A percentile compares a stretch with the other conserved stretches of the same genome.
Conservation (phyloP, 2,888 invertebrate genomes). For the Drosophila lacicola region DNA sequence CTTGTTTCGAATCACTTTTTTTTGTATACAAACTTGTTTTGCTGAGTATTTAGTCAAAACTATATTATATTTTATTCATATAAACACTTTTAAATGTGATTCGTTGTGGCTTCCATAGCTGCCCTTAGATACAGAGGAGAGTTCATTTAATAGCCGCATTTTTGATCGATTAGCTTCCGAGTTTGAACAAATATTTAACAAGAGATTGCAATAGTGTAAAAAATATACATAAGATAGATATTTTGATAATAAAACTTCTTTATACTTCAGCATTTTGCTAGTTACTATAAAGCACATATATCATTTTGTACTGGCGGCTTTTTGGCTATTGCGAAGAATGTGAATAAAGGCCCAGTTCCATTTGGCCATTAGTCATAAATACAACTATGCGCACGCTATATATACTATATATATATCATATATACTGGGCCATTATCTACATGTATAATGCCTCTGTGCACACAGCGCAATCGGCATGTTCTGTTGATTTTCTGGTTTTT, state of each 20-base stretch:
- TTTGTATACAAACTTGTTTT: slow-evolving; percentile 4
- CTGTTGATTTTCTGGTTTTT: slow-evolving; percentile 52
- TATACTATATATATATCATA: slow-evolving; percentile 10
- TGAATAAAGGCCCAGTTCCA: slow-evolving; percentile 16
- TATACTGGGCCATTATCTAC: slow-evolving; percentile 4
- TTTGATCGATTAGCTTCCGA: slow-evolving; percentile 33
- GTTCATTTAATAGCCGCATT: slow-evolving; percentile 11
- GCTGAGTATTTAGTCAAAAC: slow-evolving; percentile 34
- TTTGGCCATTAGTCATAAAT: slow-evolving; percentile 44
- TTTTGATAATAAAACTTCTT: not conserved
- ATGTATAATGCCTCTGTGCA: slow-evolving; percentile 23
- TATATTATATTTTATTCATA: not conserved
- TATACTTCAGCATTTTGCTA: slow-evolving; percentile 6
- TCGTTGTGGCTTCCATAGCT: not conserved
- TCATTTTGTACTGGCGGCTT: slow-evolving; percentile 55
- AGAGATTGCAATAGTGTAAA: slow-evolving; percentile 22
- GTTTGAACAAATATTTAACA: slow-evolving; percentile 32
- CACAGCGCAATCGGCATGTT: slow-evolving; percentile 33
- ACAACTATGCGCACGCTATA: slow-evolving; percentile 13
- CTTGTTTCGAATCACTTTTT: slow-evolving; percentile 6
- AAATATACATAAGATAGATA: slow-evolving; percentile 14
- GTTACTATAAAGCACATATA: slow-evolving; percentile 41
- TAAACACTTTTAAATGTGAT: slow-evolving; percentile 9
- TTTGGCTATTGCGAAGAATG: slow-evolving; percentile 47
- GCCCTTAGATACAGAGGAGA: not conserved